phyloP scores from a whole-genome alignment of 2,888 invertebrate genomes.

The Scotopteryx bipunctaria region DNA sequence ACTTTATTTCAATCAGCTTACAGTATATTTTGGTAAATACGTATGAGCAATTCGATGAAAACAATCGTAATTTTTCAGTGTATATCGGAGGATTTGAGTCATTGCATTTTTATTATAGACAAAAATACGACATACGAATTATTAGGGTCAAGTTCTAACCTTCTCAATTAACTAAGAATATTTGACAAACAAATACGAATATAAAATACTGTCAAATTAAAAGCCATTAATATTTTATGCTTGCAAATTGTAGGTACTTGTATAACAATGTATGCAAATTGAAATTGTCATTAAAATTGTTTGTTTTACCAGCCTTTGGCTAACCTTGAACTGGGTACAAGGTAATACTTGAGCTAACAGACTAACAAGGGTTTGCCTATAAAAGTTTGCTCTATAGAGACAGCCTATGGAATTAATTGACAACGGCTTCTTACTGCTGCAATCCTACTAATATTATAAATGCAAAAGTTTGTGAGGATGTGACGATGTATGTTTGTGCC shows the following conservation, averaged over 20 bases:
- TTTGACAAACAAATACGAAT: conserved; percentile 2
- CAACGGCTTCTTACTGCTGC: no score
- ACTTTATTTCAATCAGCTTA: conserved; percentile 1
- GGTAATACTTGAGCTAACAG: no score
- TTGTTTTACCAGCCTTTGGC: no score
- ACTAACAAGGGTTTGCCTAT: no score
- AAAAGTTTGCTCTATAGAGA: no score
- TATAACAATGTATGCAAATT: not conserved
- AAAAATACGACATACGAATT: no score
- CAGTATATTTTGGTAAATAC: not conserved
- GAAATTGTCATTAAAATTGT: not conserved
- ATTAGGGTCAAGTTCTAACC: conserved; percentile 9
- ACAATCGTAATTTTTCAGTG: conserved; percentile 4
- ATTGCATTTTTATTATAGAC: not conserved
- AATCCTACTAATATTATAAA: no score
- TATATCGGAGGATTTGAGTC: conserved; percentile 5
- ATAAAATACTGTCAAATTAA: conserved; percentile 6
- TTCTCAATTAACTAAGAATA: conserved; percentile 3
- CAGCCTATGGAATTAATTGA: no score
- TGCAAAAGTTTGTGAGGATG: no score
- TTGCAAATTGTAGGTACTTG: not conserved
- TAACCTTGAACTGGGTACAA: no score
- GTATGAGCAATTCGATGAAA: conserved; percentile 7
- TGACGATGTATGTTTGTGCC: no score
- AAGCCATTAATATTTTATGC: not conserved